phyloP scores from a whole-genome alignment of 2,888 invertebrate species.

The Anaspis maculata region DNA sequence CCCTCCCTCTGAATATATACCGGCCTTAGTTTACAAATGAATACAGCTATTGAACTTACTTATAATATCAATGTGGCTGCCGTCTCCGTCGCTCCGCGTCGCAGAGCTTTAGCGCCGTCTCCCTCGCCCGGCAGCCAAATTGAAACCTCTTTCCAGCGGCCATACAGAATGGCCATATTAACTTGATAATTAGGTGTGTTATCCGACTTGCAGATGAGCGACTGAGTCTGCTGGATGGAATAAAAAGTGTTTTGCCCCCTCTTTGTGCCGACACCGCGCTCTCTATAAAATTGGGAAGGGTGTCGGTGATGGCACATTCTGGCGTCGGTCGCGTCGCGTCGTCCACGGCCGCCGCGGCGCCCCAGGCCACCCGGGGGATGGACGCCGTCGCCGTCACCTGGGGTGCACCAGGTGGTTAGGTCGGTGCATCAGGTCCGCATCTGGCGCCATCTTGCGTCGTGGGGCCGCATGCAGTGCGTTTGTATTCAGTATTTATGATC shows the following conservation, averaged over 20 bases:
- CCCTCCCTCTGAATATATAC: conserved; percentile 42
- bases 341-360: conserved; percentile 21
- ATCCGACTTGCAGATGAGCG: conserved; percentile 85
- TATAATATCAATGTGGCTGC: conserved; percentile 59
- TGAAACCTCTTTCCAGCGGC: conserved; percentile 46
- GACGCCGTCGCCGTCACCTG: conserved; percentile 19
- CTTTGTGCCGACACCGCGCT: conserved; percentile 40
- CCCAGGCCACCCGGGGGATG: too few species aligned
- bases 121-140: conserved; percentile 42
- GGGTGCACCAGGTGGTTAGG: conserved; percentile 27
- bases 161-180: conserved; percentile 75
- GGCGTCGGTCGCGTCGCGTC: conserved; percentile 38
- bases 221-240: conserved; percentile 59
- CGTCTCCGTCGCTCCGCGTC: conserved; percentile 32
- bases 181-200: conserved; percentile 86
- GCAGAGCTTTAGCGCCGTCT: conserved; percentile 35
- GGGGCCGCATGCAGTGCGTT: too few species aligned
- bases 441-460: too few species aligned
- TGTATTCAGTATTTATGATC: too few species aligned
- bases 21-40: conserved; percentile 58
- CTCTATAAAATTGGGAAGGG: conserved; percentile 44
- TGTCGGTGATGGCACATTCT: conserved; percentile 44
- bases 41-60: conserved; percentile 64
- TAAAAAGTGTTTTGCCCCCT: conserved; percentile 63
- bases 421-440: too few species aligned